phyloP scores from a whole-genome alignment of 2,888 invertebrate genomes.

The Drosophila picticornis region DNA sequence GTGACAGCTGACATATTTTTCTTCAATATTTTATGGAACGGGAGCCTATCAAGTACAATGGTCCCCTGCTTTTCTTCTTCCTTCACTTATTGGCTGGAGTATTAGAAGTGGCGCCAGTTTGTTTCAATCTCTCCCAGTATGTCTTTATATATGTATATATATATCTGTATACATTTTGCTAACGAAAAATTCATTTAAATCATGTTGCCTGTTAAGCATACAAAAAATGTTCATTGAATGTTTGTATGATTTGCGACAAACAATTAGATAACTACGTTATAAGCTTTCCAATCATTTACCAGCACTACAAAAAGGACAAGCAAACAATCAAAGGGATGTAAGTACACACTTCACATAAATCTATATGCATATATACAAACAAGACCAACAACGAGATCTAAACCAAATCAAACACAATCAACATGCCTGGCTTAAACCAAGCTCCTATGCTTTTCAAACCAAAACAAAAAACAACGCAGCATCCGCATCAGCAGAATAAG shows the following conservation, averaged over 20 bases:
- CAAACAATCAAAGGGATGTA: not conserved
- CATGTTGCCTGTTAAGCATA: not conserved
- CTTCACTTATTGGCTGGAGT: not conserved
- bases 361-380: not conserved
- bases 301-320: not conserved
- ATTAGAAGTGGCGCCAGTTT: constrained; percentile 23
- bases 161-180: not conserved
- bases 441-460: constrained; percentile 2
- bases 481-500: constrained; percentile 16
- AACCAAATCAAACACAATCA: constrained; percentile 10
- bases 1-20: constrained; percentile 65
- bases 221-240: not conserved
- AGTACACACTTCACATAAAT: not conserved
- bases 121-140: not conserved
- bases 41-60: constrained; percentile 2
- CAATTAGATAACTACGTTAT: not conserved
- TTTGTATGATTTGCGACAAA: not conserved
- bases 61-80: constrained; percentile 10
- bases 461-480: constrained; percentile 38
- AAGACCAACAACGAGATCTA: not conserved
- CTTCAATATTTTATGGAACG: constrained; percentile 13
- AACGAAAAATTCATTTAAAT: not conserved
- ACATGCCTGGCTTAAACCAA: constrained; percentile 11
- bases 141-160: not conserved
- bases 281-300: constrained; percentile 2